phyloP scores from a whole-genome alignment of 2,113 vertebrate genomes.

The Sterrhoptilus dennistouni region DNA sequence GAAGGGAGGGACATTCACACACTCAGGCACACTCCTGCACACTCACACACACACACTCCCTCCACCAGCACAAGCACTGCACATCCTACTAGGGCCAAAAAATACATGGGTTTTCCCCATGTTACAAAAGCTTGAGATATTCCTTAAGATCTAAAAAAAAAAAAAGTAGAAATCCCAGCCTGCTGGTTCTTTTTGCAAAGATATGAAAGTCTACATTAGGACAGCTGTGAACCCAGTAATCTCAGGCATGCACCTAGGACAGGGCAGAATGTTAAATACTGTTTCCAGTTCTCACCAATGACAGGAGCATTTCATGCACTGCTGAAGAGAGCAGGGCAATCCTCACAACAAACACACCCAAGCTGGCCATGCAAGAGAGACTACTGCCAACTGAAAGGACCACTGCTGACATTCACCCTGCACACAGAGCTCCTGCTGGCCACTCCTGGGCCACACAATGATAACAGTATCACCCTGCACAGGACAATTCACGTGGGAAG shows the following conservation, averaged over 20 bases:
- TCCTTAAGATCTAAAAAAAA: not conserved
- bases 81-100: not conserved
- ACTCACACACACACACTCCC: not conserved
- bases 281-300: not conserved
- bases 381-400: not conserved
- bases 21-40: not conserved
- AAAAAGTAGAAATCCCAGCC: not conserved
- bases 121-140: not conserved
- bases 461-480: rapidly evolving
- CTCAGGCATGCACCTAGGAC: not conserved
- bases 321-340: not conserved
- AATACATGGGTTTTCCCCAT: not conserved
- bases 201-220: not conserved
- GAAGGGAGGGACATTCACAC: not conserved
- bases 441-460: rapidly evolving
- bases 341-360: not conserved
- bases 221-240: not conserved
- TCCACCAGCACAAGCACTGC: not conserved
- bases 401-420: not conserved
- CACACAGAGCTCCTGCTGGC: not conserved
- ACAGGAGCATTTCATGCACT: not conserved
- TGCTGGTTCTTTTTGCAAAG: not conserved
- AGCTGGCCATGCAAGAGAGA: rapidly evolving
- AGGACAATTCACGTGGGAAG: rapidly evolving
- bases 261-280: not conserved